A percentile compares a stretch with the other conserved stretches of the same genome.
Conservation (phyloP, 2,797 vertebrate species). For the Corythornis leucogaster region DNA sequence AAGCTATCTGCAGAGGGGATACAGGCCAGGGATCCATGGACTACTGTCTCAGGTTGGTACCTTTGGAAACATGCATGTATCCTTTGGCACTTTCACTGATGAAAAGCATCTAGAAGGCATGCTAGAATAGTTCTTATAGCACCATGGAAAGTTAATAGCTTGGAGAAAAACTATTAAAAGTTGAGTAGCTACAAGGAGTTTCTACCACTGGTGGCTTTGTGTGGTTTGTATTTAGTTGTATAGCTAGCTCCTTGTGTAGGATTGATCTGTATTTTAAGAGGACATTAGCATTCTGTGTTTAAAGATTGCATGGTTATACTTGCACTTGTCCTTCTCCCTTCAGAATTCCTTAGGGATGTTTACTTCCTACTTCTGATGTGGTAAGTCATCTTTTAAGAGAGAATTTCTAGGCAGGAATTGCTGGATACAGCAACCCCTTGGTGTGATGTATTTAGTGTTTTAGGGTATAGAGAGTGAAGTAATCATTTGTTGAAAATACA, state of each 20-base stretch:
- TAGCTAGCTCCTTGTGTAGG: not conserved
- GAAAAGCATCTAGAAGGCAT: fast-evolving
- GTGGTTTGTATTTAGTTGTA: not conserved
- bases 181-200: not conserved
- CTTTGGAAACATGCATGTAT: not conserved
- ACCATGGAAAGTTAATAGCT: not conserved
- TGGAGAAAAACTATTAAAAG: not conserved
- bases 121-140: not conserved
- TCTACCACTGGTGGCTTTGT: not conserved
- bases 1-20: not conserved
- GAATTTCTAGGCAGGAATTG: not conserved
- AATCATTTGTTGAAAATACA: not conserved
- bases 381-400: not conserved
- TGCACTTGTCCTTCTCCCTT: not conserved
- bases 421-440: not conserved
- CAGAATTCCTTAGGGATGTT: not conserved
- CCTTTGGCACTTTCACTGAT: not conserved
- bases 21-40: too few relatives aligned
- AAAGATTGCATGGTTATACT: not conserved
- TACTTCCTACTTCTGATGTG: not conserved
- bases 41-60: not conserved
- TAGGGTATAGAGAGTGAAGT: not conserved
- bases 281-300: not conserved
- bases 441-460: not conserved
- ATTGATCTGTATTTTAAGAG: not conserved